These are phyloP conservation scores for Tipula vernalis DNA, from an alignment of 2,888 invertebrate genomes.

Conservation along the genomic window DNA sequence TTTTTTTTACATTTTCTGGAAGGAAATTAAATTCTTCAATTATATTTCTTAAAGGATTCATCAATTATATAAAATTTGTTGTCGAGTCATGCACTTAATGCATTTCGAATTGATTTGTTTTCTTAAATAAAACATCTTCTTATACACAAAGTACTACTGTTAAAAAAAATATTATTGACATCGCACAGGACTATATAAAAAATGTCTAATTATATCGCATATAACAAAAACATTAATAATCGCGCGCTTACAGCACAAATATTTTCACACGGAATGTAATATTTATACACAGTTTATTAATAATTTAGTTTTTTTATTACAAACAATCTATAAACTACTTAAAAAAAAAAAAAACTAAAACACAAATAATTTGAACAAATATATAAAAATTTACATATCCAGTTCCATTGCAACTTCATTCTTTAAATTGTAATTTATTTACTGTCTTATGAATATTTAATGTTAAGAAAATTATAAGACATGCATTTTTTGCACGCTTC, in stretches of 20 bases:
- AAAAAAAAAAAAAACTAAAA: not conserved
- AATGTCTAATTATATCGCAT: not conserved
- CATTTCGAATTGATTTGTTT: not conserved
- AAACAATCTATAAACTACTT: not conserved
- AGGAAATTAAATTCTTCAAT: not conserved
- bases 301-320: not conserved
- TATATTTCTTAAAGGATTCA: not conserved
- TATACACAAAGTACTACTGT: not conserved
- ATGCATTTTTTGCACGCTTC: not conserved
- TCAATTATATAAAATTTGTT: not conserved
- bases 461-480: not conserved
- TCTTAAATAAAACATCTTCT: not conserved
- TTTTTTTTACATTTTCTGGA: not conserved
- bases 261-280: not conserved
- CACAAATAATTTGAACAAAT: not conserved
- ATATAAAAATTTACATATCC: not conserved
- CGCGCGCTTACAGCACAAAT: not conserved
- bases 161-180: not conserved
- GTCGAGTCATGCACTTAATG: not conserved
- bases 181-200: not conserved
- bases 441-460: not conserved
- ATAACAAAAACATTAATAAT: not conserved
- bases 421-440: not conserved
- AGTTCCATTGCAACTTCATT: not conserved
- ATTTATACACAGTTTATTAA: not conserved